phyloP scores from a whole-genome alignment of 1,140 invertebrate genomes.

The Conus ventricosus region DNA sequence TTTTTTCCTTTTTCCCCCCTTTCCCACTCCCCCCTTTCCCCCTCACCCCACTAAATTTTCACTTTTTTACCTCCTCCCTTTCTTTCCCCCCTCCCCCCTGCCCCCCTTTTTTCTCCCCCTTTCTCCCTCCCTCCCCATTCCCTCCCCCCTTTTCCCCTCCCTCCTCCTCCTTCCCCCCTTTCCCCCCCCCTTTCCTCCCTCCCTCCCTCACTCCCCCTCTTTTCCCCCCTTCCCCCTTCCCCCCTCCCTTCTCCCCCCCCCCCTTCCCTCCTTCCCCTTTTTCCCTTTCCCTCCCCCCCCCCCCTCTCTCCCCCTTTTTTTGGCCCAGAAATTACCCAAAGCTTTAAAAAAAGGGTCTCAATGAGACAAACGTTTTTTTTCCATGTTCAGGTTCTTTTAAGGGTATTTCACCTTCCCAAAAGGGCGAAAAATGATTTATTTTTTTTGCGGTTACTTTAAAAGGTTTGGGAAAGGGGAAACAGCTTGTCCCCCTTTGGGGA shows the following conservation, averaged over 20 bases:
- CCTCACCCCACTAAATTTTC: too few relatives aligned
- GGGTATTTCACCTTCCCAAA: too few relatives aligned
- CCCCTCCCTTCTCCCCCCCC: neutral
- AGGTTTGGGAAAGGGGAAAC: too few relatives aligned
- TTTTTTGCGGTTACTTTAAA: too few relatives aligned
- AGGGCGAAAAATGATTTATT: too few relatives aligned
- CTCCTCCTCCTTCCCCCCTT: neutral
- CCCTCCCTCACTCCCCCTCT: too few relatives aligned
- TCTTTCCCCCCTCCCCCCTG: neutral
- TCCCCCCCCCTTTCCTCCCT: neutral
- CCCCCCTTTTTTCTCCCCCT: neutral
- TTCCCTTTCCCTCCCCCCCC: neutral
- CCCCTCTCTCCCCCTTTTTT: slow-evolving; percentile 15
- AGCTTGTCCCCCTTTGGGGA: too few relatives aligned
- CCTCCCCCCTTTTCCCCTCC: neutral
- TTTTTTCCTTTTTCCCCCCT: neutral
- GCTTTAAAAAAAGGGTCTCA: too few relatives aligned
- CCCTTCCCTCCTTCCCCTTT: neutral
- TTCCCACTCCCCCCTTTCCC: too few relatives aligned
- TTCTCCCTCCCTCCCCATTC: neutral
- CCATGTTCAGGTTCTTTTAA: too few relatives aligned
- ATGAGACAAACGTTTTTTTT: too few relatives aligned
- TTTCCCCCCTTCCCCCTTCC: neutral
- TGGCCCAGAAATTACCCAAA: neutral
- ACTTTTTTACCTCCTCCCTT: too few relatives aligned